Evolutionary conservation across 2,113 vertebrate genomes (phyloP).

Genomic region (Lasiurus cinereus): DNA sequence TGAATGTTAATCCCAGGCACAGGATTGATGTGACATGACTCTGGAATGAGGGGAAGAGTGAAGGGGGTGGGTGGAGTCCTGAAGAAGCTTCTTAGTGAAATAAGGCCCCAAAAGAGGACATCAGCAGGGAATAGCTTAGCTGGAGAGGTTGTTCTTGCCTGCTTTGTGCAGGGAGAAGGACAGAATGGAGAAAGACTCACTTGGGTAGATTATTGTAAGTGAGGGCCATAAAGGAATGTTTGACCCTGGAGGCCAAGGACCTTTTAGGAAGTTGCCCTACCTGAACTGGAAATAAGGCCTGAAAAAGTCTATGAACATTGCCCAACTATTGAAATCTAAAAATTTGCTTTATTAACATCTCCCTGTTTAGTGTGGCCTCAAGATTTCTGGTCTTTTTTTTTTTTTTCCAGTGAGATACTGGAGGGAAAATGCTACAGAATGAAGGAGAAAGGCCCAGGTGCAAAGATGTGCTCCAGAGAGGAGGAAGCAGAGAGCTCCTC

Average conservation of each 20-base stretch:
- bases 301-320: background rate
- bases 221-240: background rate
- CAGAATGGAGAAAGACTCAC: background rate
- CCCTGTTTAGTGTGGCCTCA: background rate
- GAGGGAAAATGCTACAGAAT: background rate
- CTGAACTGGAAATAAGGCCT: background rate
- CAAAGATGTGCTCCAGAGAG: background rate
- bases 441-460: background rate
- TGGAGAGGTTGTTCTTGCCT: background rate
- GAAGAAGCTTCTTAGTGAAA: background rate
- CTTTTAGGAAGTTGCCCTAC: background rate
- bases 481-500: background rate
- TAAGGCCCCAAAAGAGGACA: background rate
- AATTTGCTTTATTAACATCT: background rate
- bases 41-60: background rate
- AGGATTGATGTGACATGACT: background rate
- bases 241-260: background rate
- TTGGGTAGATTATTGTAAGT: background rate
- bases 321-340: background rate
- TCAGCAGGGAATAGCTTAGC: background rate
- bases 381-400: background rate
- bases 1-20: background rate
- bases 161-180: background rate
- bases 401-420: background rate
- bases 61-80: fast-evolving